A percentile compares a stretch with the other conserved stretches of the same genome.
phyloP scores from a whole-genome alignment of 2,888 invertebrate genomes.

The Netelia fuscicornis region DNA sequence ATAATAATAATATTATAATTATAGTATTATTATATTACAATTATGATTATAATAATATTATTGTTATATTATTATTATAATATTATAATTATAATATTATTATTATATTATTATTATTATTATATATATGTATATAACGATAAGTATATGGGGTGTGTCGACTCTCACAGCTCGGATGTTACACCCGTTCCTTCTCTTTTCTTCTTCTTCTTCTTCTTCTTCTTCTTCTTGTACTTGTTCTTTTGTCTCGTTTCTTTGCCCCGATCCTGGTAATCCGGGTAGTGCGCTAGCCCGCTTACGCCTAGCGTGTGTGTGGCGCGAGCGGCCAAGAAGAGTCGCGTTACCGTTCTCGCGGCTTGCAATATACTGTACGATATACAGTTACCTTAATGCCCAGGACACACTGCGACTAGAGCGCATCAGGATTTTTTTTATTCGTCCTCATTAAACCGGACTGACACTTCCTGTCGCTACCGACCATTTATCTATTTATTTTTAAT shows the following conservation, averaged over 20 bases:
- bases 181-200: neutral
- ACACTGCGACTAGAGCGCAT: constrained; percentile 39
- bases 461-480: constrained; percentile 29
- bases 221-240: neutral
- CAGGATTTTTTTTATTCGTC: constrained; percentile 49
- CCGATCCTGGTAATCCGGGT: constrained; percentile 53
- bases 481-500: neutral
- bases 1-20: too few relatives aligned
- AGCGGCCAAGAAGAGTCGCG: constrained; percentile 68
- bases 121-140: neutral
- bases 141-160: neutral
- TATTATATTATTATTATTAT: neutral
- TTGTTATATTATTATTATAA: too few relatives aligned
- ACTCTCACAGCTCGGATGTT: neutral
- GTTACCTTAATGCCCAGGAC: constrained; percentile 81
- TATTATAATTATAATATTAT: too few relatives aligned
- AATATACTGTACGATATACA: constrained; percentile 74
- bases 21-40: too few relatives aligned
- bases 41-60: too few relatives aligned
- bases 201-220: neutral
- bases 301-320: constrained; percentile 46
- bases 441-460: constrained; percentile 51
- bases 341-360: constrained; percentile 76
- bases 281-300: constrained; percentile 62
- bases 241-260: neutral